A percentile compares a stretch with the other conserved stretches of the same genome.
These are phyloP conservation scores for Phaetusa simplex DNA, from an alignment of 2,113 vertebrate genomes.

Conservation along the genomic window DNA sequence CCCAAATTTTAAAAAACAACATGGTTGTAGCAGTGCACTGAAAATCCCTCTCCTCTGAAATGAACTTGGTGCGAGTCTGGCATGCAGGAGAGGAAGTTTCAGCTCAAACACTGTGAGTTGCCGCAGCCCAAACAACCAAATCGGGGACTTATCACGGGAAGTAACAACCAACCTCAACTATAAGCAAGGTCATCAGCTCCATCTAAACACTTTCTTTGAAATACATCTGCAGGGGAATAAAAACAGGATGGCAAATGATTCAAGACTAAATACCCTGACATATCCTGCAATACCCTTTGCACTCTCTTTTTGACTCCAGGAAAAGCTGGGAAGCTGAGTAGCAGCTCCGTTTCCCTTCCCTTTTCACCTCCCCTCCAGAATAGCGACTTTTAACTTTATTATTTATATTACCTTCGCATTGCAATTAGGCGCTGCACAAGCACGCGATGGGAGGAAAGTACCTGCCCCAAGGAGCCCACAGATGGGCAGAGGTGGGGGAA, in stretches of 20 bases:
- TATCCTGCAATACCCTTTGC: slow-evolving; percentile 55
- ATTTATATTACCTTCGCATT: slow-evolving; percentile 32
- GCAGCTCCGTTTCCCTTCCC: background rate
- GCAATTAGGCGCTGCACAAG: background rate
- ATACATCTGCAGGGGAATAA: slow-evolving; percentile 19
- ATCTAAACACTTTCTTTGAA: slow-evolving; percentile 50
- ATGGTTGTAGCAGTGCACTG: background rate
- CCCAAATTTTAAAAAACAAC: background rate
- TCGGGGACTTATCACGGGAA: slow-evolving; percentile 12
- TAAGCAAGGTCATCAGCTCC: background rate
- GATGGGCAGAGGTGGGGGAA: background rate
- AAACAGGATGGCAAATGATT: slow-evolving; percentile 48
- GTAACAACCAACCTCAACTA: background rate
- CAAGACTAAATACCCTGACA: slow-evolving; percentile 15
- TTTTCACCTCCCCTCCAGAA: slow-evolving; percentile 45
- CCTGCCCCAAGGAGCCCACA: background rate
- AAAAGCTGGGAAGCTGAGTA: slow-evolving; percentile 20
- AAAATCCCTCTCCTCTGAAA: background rate
- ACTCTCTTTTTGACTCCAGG: slow-evolving; percentile 45
- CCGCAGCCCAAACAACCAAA: background rate
- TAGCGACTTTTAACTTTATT: slow-evolving; percentile 42
- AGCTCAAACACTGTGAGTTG: background rate
- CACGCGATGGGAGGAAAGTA: background rate
- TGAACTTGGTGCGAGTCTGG: background rate
- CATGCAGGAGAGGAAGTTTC: background rate